These are phyloP conservation scores for Myoxocephalus aenaeus DNA, from an alignment of 2,797 vertebrate genomes.

Conservation along the genomic window DNA sequence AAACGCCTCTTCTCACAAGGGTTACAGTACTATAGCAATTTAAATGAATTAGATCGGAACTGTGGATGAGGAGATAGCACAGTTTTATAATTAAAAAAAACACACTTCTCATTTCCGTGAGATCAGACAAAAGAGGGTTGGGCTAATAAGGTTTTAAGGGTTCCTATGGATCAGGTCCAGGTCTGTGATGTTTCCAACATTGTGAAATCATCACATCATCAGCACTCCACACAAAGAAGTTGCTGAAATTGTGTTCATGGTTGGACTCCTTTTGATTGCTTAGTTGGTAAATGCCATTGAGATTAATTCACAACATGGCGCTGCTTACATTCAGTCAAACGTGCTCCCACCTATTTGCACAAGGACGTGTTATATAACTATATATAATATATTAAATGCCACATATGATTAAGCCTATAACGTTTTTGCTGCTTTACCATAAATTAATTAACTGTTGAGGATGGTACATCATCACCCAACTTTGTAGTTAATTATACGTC, in stretches of 20 bases:
- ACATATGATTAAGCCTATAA: background rate
- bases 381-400: background rate
- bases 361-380: background rate
- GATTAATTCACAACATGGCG: background rate
- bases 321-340: slow-evolving; percentile 16
- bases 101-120: too few relatives aligned
- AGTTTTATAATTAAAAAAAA: too few relatives aligned
- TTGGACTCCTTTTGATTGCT: background rate
- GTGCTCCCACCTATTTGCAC: background rate
- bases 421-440: slow-evolving; percentile 3
- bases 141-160: too few relatives aligned
- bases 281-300: slow-evolving; percentile 5
- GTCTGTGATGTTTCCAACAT: background rate
- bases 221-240: background rate
- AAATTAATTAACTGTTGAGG: background rate
- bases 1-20: too few relatives aligned
- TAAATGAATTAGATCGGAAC: too few relatives aligned
- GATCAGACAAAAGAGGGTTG: too few relatives aligned
- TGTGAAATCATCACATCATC: background rate
- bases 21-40: too few relatives aligned
- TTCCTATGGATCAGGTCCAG: background rate
- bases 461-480: background rate
- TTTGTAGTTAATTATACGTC: background rate
- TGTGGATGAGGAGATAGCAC: too few relatives aligned
- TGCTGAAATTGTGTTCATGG: background rate